These are phyloP conservation scores for Cryptoblepharus egeriae DNA, from an alignment of 2,797 vertebrate species.

Conservation along the genomic window DNA sequence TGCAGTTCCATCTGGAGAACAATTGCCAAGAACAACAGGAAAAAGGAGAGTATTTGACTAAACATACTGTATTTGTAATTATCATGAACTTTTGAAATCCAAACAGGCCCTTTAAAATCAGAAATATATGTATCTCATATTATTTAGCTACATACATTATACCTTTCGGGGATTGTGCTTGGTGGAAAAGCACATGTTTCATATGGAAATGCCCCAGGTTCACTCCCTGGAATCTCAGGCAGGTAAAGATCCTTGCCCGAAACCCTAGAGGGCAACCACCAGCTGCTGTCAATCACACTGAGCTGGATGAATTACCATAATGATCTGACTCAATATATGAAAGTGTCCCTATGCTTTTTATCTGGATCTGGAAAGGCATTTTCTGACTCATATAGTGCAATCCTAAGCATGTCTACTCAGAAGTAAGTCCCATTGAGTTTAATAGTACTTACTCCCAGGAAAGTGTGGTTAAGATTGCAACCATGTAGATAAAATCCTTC, in stretches of 20 bases:
- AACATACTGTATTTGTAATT: not conserved
- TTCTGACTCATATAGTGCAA: too few relatives aligned
- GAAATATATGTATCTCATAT: not conserved
- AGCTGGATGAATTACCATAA: too few relatives aligned
- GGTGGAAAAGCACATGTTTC: not conserved
- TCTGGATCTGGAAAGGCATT: not conserved
- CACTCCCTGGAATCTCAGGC: not conserved
- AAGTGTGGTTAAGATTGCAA: too few relatives aligned
- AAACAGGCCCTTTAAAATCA: not conserved
- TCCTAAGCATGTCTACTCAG: too few relatives aligned
- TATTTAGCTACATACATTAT: not conserved
- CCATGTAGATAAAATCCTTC: too few relatives aligned
- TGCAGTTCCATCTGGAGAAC: not conserved
- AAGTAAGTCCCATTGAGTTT: too few relatives aligned
- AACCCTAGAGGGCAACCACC: not conserved
- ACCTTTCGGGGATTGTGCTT: not conserved
- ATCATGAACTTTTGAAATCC: not conserved
- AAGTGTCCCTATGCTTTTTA: not conserved
- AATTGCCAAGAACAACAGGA: not conserved
- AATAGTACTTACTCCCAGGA: too few relatives aligned
- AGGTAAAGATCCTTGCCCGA: accelerated
- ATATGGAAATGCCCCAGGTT: not conserved
- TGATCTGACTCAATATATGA: too few relatives aligned
- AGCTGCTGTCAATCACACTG: not conserved
- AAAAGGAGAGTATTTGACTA: not conserved